Evolutionary conservation across 2,888 invertebrate genomes (phyloP), one percentile per base, ranked within the genome.

Genomic region (Synanthedon myopaeformis): DNA sequence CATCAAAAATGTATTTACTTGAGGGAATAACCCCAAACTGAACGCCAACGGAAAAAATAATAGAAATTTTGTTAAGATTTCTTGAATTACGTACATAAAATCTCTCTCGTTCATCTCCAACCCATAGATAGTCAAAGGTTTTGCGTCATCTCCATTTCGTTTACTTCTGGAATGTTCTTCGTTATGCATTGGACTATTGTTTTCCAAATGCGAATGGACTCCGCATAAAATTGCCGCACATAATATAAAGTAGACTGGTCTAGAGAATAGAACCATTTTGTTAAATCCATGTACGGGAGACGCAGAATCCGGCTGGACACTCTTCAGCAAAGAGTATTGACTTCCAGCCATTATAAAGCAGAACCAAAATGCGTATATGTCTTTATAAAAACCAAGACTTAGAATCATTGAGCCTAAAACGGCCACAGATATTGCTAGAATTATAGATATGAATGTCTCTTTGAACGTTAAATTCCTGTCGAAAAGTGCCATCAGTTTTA

Each of bases 201-300:
- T 72, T 55, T 79, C 77, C n/a, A 87, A 62, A 54, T 79, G 69
- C 64, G 76, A 75, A 58, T 89, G 82, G 3, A 88, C 85, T 0
- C 81, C 70, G 55, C 89, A 80, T 52, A 91, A 62, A 58, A 91
- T 70, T 0, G 84, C 88, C 6, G 93, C 91, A 67, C 95, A 94
- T 48, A 97, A 69, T 66, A 95, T 95, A 72, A 97, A 99, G 81
- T 98, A 99, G 13, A 97, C 93, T 4, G 98, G 96, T 58, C 97
- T 90, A 19, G 96, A 96, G 76, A 96, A 98, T 42, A 96, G 94
- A 42, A 98, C 96, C 66, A 97, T 92, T 66, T 96, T 92, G 77
- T 99, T 99, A 72, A 97, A 98, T 11, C 98, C 98, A 79, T 99
- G 99, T 45, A 98, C 97, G 0, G 99, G 99, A 2, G 99, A 99